A percentile compares a stretch with the other conserved stretches of the same genome.
phyloP scores from a whole-genome alignment of 2,888 invertebrate genomes.

The Callimorpha dominula region DNA sequence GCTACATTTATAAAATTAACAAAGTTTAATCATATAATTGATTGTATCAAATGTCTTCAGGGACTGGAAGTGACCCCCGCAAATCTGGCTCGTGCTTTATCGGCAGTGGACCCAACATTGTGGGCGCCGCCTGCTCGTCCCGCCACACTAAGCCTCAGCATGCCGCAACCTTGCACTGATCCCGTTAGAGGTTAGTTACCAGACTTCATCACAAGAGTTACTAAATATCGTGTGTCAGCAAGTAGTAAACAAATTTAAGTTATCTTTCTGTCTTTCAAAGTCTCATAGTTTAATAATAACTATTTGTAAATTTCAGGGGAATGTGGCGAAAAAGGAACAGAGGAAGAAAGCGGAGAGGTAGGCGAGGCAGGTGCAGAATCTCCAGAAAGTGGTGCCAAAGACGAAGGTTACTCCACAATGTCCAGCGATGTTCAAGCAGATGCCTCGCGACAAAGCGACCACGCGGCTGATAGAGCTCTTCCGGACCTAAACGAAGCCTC shows the following conservation, averaged over 20 bases:
- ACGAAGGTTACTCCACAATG: conserved; percentile 95
- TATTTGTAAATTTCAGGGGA: conserved; percentile 59
- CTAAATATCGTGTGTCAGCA: not conserved
- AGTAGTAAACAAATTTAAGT: not conserved
- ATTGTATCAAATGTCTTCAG: conserved; percentile 54
- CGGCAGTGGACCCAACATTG: conserved; percentile 88
- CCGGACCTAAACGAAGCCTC: conserved; percentile 92
- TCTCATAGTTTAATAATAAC: not conserved
- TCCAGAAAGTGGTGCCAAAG: conserved; percentile 91
- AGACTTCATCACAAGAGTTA: not conserved
- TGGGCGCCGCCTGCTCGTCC: conserved; percentile 90
- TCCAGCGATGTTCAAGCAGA: conserved; percentile 93
- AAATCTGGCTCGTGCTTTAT: conserved; percentile 88
- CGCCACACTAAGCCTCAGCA: conserved; percentile 89
- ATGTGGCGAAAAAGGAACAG: conserved; percentile 72
- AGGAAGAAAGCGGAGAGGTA: conserved; percentile 84
- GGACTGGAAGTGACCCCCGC: conserved; percentile 88
- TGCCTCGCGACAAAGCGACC: conserved; percentile 87
- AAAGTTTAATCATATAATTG: not conserved
- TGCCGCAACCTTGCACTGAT: conserved; percentile 84
- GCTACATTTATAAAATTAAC: not conserved
- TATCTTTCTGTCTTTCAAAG: not conserved
- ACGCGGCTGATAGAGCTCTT: conserved; percentile 85
- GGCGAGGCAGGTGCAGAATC: conserved; percentile 91
- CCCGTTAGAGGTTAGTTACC: conserved; percentile 64